A percentile compares a stretch with the other conserved stretches of the same genome.
phyloP scores from a whole-genome alignment of 2,113 vertebrate genomes.

The Podiceps cristatus region DNA sequence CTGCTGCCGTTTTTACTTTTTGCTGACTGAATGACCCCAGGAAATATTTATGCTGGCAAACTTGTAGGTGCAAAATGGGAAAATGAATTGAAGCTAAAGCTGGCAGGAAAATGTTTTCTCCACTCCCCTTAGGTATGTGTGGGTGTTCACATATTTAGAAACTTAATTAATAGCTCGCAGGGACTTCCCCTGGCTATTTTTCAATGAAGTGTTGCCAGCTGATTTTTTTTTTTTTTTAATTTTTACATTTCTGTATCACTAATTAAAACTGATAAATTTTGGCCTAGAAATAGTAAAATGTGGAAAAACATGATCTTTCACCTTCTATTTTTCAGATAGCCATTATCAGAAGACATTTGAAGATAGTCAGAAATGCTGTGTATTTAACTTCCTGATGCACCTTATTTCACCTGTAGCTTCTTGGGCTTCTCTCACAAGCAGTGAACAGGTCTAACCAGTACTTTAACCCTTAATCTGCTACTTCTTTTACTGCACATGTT shows the following conservation, averaged over 20 bases:
- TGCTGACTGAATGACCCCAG: slow-evolving; percentile 33
- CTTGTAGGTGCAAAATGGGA: slow-evolving; percentile 15
- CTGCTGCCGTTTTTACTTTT: slow-evolving; percentile 58
- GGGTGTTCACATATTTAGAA: slow-evolving; percentile 69
- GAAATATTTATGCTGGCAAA: slow-evolving; percentile 64
- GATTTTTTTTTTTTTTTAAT: not conserved
- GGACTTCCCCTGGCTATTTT: slow-evolving; percentile 52
- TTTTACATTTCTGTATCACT: not conserved
- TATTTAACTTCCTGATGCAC: not conserved
- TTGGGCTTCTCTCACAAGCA: not conserved
- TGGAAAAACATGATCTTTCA: not conserved
- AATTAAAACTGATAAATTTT: not conserved
- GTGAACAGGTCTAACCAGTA: not conserved
- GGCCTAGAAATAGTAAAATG: not conserved
- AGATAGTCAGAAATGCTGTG: not conserved
- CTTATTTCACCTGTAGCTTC: not conserved
- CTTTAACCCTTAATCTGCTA: not conserved
- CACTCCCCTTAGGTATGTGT: slow-evolving; percentile 47
- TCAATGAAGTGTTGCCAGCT: slow-evolving; percentile 12
- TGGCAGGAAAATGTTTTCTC: slow-evolving; percentile 34
- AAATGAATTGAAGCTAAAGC: slow-evolving; percentile 27
- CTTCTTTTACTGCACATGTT: not conserved
- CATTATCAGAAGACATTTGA: not conserved
- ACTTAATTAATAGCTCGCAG: slow-evolving; percentile 63
- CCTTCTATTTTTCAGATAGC: not conserved